These are phyloP conservation scores for Brachystomella parvula DNA, from an alignment of 1,140 invertebrate species.

Conservation along the genomic window DNA sequence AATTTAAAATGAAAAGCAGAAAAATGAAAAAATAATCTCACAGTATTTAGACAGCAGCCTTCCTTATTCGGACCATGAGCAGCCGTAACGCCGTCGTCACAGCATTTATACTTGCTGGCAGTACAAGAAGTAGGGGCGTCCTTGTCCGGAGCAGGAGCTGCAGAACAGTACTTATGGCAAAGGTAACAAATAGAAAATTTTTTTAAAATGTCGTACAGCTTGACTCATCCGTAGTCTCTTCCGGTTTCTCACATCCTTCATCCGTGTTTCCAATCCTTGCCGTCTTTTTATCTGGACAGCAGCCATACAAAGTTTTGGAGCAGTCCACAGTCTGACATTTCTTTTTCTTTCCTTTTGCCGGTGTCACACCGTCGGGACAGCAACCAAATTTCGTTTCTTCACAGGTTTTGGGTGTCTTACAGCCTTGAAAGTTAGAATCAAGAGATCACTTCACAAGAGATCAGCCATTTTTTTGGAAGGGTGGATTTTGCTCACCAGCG, in stretches of 20 bases:
- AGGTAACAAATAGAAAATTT: too few relatives aligned
- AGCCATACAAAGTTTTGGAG: conserved; percentile 50
- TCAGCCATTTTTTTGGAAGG: neutral
- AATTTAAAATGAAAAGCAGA: too few relatives aligned
- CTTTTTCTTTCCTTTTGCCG: conserved; percentile 52
- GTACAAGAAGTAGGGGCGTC: conserved; percentile 51
- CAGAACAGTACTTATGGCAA: too few relatives aligned
- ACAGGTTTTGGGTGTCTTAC: conserved; percentile 62
- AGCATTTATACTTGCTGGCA: conserved; percentile 73
- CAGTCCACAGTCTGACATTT: conserved; percentile 52
- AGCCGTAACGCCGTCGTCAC: conserved; percentile 70
- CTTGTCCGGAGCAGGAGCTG: neutral
- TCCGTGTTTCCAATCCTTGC: conserved; percentile 48
- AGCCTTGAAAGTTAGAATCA: conserved; percentile 54
- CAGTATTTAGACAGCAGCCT: conserved; percentile 67
- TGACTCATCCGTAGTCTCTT: too few relatives aligned
- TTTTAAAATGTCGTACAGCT: too few relatives aligned
- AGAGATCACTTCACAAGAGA: conserved; percentile 3
- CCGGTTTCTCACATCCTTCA: conserved; percentile 47
- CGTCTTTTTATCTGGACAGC: conserved; percentile 55
- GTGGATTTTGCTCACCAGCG: conserved; percentile 54
- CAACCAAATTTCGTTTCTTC: conserved; percentile 66
- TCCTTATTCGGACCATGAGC: conserved; percentile 73
- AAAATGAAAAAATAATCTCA: neutral
- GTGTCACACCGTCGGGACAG: conserved; percentile 56